These are phyloP conservation scores for Apostichopus parvimensis DNA, from an alignment of 35 echinoderm and acorn worm species.

Conservation along the genomic window DNA sequence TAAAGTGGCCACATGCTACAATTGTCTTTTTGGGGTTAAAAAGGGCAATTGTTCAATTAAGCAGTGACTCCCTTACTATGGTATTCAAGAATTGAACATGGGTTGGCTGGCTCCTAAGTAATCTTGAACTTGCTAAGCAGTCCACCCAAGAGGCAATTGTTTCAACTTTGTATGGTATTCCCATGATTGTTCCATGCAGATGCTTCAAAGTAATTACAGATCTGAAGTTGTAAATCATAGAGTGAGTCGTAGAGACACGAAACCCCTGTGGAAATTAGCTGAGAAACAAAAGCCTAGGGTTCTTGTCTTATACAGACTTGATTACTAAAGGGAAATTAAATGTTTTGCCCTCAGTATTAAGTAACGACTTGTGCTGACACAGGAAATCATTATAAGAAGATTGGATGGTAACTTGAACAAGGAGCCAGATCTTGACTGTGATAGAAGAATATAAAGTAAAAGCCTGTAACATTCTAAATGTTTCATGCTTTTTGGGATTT, in stretches of 20 bases:
- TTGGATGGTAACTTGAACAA: conserved; percentile 40
- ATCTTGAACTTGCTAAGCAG: not conserved
- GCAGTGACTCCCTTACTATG: too few species aligned
- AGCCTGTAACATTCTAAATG: not conserved
- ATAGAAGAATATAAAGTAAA: not conserved
- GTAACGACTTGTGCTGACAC: not conserved
- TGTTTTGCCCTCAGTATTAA: conserved; percentile 46
- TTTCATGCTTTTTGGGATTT: not conserved
- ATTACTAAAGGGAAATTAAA: conserved; percentile 53
- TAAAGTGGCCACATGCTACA: too few species aligned
- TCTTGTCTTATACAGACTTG: conserved; percentile 38
- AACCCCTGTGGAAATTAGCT: conserved; percentile 40
- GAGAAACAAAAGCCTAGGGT: not conserved
- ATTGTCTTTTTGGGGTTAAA: too few species aligned
- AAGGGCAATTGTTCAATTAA: too few species aligned
- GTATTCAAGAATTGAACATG: not conserved
- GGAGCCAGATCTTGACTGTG: not conserved
- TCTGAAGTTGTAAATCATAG: conserved; percentile 39
- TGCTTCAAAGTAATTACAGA: conserved; percentile 3
- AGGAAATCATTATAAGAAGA: conserved; percentile 23
- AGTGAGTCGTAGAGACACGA: conserved; percentile 40
- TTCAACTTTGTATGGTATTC: not conserved
- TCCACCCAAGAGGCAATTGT: conserved; percentile 9
- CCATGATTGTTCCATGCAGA: not conserved
- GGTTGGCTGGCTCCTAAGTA: not conserved